Base-by-base conservation (phyloP, 1,140 invertebrate genomes). In the Polypedilum vanderplanki region DNA sequence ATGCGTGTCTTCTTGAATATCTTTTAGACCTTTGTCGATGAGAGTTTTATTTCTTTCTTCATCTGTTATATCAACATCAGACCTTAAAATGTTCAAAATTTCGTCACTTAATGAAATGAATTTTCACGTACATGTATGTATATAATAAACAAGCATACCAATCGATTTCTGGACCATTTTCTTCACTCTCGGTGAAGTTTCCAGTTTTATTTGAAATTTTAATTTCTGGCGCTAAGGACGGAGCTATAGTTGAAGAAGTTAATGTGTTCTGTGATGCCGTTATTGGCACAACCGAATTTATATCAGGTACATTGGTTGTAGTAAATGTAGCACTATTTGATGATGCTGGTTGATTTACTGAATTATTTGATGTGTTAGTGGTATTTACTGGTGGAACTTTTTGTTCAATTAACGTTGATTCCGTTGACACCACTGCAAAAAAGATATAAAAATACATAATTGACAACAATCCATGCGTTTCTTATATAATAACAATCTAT, bases 1-100 rank as follows among this genome's bases (percentile, higher is more conserved):
- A 80, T 93, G 90, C 40, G 85, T 83, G 78, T 93, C 92, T 86
- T 91, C 65, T 22, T 70, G 17, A 20, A 70, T 70, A 1, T 18
- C 20, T 18, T 18, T 70, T 4, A 70, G n/a, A 4, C 18, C 18
- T 10, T 70, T 22, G 10, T 70, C 9, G 0, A 70, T 2, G 3
- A 70, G 18, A 5, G 65, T 70, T 20, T 70, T 70, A 7, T 70
- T 70, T 7, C 65, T n/a, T 10, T 70, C 65, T 0, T 70, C 65
- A 22, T 70, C 65, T 70, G 65, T 70, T 5, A 70, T 18, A 70
- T 70, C 65, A 18, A 70, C 65, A 20, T 22, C 65, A 57, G 46
- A n/a, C 46, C 46, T 57, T n/a, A 57, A 57, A 57, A 33, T 33
- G 24, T 33, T 33, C 24, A 33, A 33, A 33, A 33, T 33, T n/a